Base-by-base conservation (phyloP, 2,113 vertebrate species). In the Syrmaticus mikado region DNA sequence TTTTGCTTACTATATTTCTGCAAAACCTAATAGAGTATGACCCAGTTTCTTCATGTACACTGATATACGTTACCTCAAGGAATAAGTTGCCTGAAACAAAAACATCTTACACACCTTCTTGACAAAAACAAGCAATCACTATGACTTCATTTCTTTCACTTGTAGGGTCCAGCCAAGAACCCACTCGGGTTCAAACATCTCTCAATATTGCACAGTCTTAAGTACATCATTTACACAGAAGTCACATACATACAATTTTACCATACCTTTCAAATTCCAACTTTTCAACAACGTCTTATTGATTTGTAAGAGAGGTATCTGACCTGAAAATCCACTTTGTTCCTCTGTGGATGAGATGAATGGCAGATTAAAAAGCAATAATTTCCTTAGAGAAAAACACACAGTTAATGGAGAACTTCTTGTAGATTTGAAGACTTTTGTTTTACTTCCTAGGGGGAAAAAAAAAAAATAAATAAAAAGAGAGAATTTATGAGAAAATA, bases 241-340 rank as follows among this genome's bases (percentile, higher is more conserved):
- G 40, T 62, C 86, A 89, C 43, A 67, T 46, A 85, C 6, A 3
- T 28, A 20, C 30, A 36, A 41, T 88, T 85, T 68, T 82, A 65
- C 57, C 55, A 2, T 30, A 45, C 15, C 92, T 91, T 76, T 85
- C 36, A 78, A 90, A 68, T 5, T 77, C 41, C 45, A 77, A 60
- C 74, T 96, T 93, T 89, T 80, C 43, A 77, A 55, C 62, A 66
- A 50, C 48, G 48, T 8, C 40, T 77, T 86, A 78, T 82, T 71
- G 79, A 94, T 95, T 85, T 80, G 28, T 77, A 82, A 95, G 65
- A 85, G 73, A 75, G 16, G 3, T 65, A 34, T 66, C 60, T 90
- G 86, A 93, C 64, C 60, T 92, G 58, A 55, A 90, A 95, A 94
- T 92, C 67, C 82, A 52, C 73, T 92, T 86, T 89, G 46, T 24